These are phyloP conservation scores for Theristicus caerulescens DNA, from an alignment of 2,113 vertebrate species.

Conservation along the genomic window DNA sequence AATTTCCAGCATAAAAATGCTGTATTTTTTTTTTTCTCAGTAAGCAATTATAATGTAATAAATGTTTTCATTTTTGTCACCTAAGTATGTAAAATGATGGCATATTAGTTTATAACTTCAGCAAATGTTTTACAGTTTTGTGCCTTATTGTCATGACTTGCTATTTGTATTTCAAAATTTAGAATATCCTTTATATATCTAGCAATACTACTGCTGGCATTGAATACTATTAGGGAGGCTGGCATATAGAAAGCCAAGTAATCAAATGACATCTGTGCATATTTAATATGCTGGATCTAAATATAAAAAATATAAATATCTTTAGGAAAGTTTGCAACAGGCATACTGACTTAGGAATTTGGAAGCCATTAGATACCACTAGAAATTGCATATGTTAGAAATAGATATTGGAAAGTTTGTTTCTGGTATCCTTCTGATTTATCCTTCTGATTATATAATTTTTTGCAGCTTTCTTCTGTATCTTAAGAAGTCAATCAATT, in stretches of 20 bases:
- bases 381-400: not conserved
- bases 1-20: not conserved
- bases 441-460: not conserved
- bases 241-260: not conserved
- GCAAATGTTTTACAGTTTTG: not conserved
- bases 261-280: not conserved
- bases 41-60: not conserved
- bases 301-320: not conserved
- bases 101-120: not conserved
- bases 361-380: not conserved
- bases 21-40: not conserved
- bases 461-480: not conserved
- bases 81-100: not conserved
- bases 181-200: not conserved
- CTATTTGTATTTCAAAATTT: not conserved
- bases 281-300: not conserved
- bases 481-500: not conserved
- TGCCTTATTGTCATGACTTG: not conserved
- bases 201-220: not conserved
- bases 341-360: not conserved
- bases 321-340: not conserved
- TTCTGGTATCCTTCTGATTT: not conserved
- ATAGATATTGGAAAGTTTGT: not conserved
- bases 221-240: not conserved
- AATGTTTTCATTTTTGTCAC: not conserved